These are phyloP conservation scores for Chaetophractus vellerosus DNA, from an alignment of 2,797 vertebrate genomes.

Conservation along the genomic window DNA sequence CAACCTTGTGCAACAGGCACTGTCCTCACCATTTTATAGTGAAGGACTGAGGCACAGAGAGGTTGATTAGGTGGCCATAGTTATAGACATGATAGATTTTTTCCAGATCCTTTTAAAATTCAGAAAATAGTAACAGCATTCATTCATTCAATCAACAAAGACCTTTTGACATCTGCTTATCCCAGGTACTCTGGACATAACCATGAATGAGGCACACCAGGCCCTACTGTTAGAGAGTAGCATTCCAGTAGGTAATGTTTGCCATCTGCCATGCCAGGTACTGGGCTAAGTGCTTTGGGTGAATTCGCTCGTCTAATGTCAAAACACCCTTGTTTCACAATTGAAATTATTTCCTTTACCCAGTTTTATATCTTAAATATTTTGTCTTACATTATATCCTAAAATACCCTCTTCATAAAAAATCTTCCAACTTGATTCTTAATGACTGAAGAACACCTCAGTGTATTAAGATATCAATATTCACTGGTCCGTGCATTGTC, in stretches of 20 bases:
- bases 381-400: not conserved
- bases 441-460: not conserved
- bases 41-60: constrained; percentile 30
- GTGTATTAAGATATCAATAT: not conserved
- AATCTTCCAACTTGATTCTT: not conserved
- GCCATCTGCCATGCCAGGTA: not conserved
- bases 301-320: constrained; percentile 5
- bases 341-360: constrained; percentile 27
- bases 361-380: not conserved
- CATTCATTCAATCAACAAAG: constrained; percentile 15
- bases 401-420: constrained; percentile 8
- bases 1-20: not conserved
- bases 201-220: not conserved
- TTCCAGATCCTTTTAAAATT: constrained; percentile 41
- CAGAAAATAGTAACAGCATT: constrained; percentile 21
- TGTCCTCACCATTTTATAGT: constrained; percentile 16
- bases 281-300: not conserved
- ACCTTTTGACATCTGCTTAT: constrained; percentile 36
- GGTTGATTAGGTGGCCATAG: not conserved
- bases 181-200: not conserved
- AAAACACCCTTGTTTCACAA: constrained; percentile 38
- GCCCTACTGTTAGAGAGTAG: not conserved
- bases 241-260: constrained; percentile 11
- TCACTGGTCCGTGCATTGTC: not conserved
- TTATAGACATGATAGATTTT: not conserved